Evolutionary conservation across 2,113 vertebrate species (phyloP).

Genomic region (Hemicordylus capensis): DNA sequence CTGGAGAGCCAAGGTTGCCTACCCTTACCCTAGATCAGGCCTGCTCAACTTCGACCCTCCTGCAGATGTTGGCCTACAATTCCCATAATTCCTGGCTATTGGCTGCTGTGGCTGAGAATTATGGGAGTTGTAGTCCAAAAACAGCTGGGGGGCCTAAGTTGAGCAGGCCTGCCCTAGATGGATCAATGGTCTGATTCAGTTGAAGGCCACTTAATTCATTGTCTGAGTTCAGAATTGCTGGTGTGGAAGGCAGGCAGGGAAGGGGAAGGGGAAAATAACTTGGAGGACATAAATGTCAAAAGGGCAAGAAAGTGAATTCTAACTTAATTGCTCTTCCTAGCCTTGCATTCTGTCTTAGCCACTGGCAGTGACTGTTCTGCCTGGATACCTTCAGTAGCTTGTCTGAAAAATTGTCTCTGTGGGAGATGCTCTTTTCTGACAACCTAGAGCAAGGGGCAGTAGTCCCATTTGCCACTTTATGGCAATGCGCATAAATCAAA

Average conservation of each 20-base stretch:
- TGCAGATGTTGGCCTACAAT: no score
- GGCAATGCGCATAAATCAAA: slow-evolving; percentile 11
- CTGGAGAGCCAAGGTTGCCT: no score
- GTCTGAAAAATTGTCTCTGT: neutral
- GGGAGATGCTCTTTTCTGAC: neutral
- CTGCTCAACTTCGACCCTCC: no score
- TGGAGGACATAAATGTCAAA: neutral
- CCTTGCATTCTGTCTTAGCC: neutral
- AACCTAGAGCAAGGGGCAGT: neutral
- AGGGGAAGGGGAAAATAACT: neutral
- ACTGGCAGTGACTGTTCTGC: neutral
- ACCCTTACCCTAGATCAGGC: no score
- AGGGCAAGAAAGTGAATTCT: neutral
- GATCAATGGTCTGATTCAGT: no score
- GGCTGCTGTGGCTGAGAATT: no score
- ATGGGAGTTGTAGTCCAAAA: no score
- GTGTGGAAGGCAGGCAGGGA: neutral
- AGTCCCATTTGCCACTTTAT: neutral
- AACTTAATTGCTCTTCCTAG: neutral
- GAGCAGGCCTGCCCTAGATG: no score
- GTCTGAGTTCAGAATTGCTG: neutral
- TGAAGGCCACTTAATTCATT: no score
- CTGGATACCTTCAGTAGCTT: neutral
- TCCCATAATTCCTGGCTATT: no score
- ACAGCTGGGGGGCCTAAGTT: no score